phyloP scores from a whole-genome alignment of 2,797 vertebrate genomes.

The Myotis pilosus region DNA sequence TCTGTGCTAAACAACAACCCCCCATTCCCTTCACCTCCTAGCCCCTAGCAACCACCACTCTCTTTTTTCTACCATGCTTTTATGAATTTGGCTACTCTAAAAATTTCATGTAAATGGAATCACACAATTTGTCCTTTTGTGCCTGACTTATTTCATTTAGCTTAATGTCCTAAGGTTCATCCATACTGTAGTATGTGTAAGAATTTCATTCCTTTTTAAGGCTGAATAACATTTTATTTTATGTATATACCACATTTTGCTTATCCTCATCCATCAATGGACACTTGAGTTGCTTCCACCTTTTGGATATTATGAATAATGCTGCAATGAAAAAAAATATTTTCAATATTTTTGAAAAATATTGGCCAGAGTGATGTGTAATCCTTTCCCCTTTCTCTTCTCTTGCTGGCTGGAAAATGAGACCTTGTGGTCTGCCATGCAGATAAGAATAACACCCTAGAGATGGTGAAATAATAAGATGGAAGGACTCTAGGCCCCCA shows the following conservation, averaged over 20 bases:
- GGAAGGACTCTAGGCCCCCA: neutral
- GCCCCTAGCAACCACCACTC: neutral
- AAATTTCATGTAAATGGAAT: neutral
- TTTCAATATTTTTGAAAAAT: too few relatives aligned
- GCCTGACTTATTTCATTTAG: neutral
- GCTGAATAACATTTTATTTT: neutral
- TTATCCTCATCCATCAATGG: neutral
- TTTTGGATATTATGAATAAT: neutral
- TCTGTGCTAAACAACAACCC: neutral
- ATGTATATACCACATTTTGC: neutral
- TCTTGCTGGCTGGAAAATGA: neutral
- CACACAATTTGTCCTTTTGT: neutral
- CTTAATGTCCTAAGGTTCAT: neutral
- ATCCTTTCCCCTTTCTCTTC: neutral
- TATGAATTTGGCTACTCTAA: neutral
- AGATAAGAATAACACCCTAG: neutral
- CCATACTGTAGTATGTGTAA: neutral
- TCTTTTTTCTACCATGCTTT: neutral
- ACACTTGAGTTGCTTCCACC: neutral
- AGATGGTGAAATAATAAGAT: neutral
- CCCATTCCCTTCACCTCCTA: accelerated
- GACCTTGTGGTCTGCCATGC: neutral
- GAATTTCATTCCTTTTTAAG: neutral
- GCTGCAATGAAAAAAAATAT: neutral
- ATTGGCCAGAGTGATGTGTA: neutral